Evolutionary conservation across 2,888 invertebrate genomes (phyloP), one percentile per base, ranked within the genome.

Genomic region (Drosophila rubida): DNA sequence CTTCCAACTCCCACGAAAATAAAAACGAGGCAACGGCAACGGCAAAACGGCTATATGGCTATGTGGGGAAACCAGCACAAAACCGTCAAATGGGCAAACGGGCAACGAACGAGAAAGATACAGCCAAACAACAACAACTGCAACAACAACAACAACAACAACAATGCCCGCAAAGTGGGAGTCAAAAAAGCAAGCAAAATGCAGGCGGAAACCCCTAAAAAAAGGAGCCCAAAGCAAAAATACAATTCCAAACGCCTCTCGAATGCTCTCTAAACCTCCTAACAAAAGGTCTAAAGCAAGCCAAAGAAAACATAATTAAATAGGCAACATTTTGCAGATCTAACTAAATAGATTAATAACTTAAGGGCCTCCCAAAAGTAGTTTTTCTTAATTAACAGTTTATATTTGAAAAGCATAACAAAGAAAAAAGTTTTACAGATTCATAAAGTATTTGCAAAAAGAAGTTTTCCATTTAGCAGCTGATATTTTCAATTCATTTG

Each of bases 1-100:
- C 87, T 89, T 81, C 81, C 82, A 75, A 85, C 81, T 82, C 80
- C 85, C 82, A 81, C 86, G 87, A 82, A 82, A 71, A 83, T 65
- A 73, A 80, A 74, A 81, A 69, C 69, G 66, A 82, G 64, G 48
- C 69, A 70, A 59, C 19, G 3, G 19, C 19, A 19, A 64, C 57
- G 46, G 57, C 49, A 48, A 50, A 6, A 6, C 16, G 48, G 35
- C 11, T 23, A 50, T 23, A n/a, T 25, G 35, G 61, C 55, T 23
- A 50, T 23, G 8, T 25, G 35, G 61, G 51, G 6, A 66, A 65
- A 54, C 42, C 39, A 41, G 39, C 53, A 27, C 19, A 19, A 19
- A 19, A 19, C 3, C 2, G 19, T 1, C 19, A 19, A 19, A 19
- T 3, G 41, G 53, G 9, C 53, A 41, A 58, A 39, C 48, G 54